These are phyloP conservation scores for Daktulosphaira vitifoliae DNA, from an alignment of 1,140 invertebrate genomes.

Conservation along the genomic window DNA sequence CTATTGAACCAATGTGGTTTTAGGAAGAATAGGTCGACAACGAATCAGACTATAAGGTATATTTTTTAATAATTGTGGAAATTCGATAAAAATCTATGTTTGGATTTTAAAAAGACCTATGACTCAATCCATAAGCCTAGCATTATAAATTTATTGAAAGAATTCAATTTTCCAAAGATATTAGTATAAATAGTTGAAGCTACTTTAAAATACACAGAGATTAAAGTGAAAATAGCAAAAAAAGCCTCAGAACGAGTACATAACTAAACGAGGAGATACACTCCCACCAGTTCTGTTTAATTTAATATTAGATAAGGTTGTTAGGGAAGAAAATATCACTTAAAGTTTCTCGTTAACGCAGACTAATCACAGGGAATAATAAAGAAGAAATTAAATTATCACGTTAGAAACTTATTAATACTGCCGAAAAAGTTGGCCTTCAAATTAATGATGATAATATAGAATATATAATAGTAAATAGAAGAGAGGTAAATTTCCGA, in stretches of 20 bases:
- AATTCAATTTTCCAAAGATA: constrained; percentile 1
- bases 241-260: background rate
- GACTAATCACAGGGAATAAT: background rate
- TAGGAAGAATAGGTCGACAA: too few species aligned
- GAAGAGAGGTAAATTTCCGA: background rate
- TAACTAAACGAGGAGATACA: background rate
- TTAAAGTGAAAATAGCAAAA: constrained; percentile 11
- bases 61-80: too few species aligned
- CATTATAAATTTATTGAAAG: constrained; percentile 19
- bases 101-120: background rate
- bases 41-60: too few species aligned
- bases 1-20: too few species aligned
- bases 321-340: background rate
- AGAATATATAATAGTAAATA: constrained; percentile 2
- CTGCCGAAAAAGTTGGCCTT: background rate
- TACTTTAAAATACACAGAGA: background rate
- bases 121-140: constrained; percentile 12
- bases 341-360: background rate
- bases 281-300: constrained; percentile 41
- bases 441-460: background rate
- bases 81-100: too few species aligned
- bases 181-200: constrained; percentile 9
- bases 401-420: background rate
- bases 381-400: background rate
- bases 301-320: constrained; percentile 44